phyloP scores from a whole-genome alignment of 2,888 invertebrate genomes.

The Trichopoda pennipes region DNA sequence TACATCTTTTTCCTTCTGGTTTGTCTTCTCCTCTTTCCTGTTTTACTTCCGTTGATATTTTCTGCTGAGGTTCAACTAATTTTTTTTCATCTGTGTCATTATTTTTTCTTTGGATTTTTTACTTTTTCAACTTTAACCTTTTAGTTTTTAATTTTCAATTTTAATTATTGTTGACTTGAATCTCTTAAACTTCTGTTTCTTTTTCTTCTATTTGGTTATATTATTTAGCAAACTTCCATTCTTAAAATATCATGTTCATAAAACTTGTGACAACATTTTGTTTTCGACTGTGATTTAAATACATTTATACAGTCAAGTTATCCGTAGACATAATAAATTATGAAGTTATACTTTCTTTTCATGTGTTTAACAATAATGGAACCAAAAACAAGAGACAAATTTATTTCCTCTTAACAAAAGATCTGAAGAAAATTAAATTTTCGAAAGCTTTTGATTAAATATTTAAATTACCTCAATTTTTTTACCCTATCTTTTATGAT shows the following conservation, averaged over 20 bases:
- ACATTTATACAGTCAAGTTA: slow-evolving; percentile 28
- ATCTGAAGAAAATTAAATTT: slow-evolving; percentile 3
- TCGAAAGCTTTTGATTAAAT: slow-evolving; percentile 16
- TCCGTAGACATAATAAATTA: slow-evolving; percentile 69
- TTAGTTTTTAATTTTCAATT: too few relatives aligned
- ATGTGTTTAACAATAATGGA: slow-evolving; percentile 40
- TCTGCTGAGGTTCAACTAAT: too few relatives aligned
- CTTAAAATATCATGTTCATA: too few relatives aligned
- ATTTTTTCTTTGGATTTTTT: too few relatives aligned
- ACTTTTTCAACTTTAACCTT: too few relatives aligned
- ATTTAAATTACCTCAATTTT: slow-evolving; percentile 21
- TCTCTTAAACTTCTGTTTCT: neutral
- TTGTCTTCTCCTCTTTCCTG: too few relatives aligned
- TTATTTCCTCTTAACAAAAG: neutral
- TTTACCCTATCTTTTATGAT: neutral
- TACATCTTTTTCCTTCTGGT: too few relatives aligned
- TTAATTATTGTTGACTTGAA: too few relatives aligned
- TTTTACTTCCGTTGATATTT: too few relatives aligned
- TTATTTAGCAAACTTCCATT: too few relatives aligned
- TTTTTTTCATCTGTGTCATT: too few relatives aligned
- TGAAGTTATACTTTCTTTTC: slow-evolving; percentile 69
- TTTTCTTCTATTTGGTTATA: too few relatives aligned
- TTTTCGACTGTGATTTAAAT: neutral
- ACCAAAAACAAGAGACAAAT: neutral
- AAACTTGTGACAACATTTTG: neutral